These are phyloP conservation scores for Dicentrarchus labrax DNA, from an alignment of 2,113 vertebrate genomes.

Conservation along the genomic window DNA sequence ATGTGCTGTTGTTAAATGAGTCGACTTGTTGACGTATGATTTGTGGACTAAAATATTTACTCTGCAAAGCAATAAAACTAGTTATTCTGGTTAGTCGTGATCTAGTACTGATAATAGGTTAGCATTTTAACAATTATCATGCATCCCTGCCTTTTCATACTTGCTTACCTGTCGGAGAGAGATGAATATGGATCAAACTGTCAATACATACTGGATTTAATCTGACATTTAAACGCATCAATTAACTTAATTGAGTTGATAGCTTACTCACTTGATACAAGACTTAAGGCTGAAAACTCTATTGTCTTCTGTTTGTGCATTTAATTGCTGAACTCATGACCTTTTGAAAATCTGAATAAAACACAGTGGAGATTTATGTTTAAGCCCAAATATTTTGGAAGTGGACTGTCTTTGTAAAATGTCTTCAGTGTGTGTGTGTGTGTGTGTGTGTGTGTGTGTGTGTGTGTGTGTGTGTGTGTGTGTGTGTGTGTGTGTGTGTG, in stretches of 20 bases:
- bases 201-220: neutral
- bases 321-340: neutral
- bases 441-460: conserved; percentile 46
- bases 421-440: conserved; percentile 40
- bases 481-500: conserved; percentile 46
- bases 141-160: neutral
- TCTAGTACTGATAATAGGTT: neutral
- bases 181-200: neutral
- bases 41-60: neutral
- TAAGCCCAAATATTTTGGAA: conserved; percentile 14
- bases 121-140: neutral
- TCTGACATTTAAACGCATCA: neutral
- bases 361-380: conserved; percentile 23
- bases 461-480: conserved; percentile 46
- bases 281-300: neutral
- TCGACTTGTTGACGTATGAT: neutral
- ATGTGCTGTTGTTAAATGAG: neutral
- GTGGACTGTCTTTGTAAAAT: conserved; percentile 12
- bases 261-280: neutral
- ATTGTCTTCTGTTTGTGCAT: neutral
- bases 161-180: neutral
- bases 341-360: conserved; percentile 18
- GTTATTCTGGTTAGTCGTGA: neutral
- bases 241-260: neutral
- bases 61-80: neutral